Conservation (phyloP, 1,140 invertebrate species). For the Drepana arcuata region DNA sequence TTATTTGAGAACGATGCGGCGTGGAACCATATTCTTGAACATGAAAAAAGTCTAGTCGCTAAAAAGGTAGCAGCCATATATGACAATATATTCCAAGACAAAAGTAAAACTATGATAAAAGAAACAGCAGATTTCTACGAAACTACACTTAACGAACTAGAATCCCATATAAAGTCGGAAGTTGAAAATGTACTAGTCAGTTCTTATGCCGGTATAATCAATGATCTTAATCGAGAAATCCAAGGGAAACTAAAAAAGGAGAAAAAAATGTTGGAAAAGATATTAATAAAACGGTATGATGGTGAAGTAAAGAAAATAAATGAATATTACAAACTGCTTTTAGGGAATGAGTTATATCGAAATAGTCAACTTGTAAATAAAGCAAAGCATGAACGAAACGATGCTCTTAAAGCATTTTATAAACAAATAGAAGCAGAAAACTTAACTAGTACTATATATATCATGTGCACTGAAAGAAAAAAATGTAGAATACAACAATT, state of each 20-base stretch:
- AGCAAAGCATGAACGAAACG: slow-evolving; percentile 37
- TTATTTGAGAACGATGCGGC: slow-evolving; percentile 44
- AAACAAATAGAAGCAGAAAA: slow-evolving; percentile 44
- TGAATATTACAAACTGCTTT: slow-evolving; percentile 43
- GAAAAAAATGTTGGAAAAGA: slow-evolving; percentile 30
- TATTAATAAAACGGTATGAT: slow-evolving; percentile 30
- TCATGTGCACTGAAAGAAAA: slow-evolving; percentile 55
- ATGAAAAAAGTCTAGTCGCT: slow-evolving; percentile 31
- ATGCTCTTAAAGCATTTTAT: slow-evolving; percentile 41
- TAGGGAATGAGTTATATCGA: slow-evolving; percentile 35
- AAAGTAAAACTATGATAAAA: slow-evolving; percentile 40
- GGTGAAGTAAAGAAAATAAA: slow-evolving; percentile 44
- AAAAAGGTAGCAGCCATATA: slow-evolving; percentile 35
- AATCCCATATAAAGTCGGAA: slow-evolving; percentile 41
- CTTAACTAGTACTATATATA: slow-evolving; percentile 49
- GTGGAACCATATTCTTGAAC: slow-evolving; percentile 40
- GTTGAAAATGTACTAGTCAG: slow-evolving; percentile 25
- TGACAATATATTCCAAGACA: slow-evolving; percentile 33
- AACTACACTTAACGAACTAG: slow-evolving; percentile 39
- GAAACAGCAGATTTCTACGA: slow-evolving; percentile 48
- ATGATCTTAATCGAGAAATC: slow-evolving; percentile 40
- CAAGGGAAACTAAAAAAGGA: slow-evolving; percentile 33
- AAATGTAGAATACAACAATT: slow-evolving; percentile 54
- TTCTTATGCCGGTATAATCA: slow-evolving; percentile 35
- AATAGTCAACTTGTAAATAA: slow-evolving; percentile 32